Evolutionary conservation across 37 sponge, comb jelly and placozoan species (phyloP).

Genomic region (Axinella damicornis): DNA sequence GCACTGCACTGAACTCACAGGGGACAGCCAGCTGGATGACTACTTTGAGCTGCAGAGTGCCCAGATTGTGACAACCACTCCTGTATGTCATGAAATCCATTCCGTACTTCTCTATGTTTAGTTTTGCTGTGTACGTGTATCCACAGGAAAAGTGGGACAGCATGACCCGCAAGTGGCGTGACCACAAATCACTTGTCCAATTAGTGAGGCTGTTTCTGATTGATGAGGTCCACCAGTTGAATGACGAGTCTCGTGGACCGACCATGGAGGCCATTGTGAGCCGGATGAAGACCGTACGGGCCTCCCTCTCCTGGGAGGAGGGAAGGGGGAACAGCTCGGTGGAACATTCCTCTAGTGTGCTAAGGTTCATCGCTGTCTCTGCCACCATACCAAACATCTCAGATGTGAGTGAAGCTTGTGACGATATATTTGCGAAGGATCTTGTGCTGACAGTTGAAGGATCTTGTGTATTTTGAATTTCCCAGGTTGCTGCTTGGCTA

Average conservation of each 20-base stretch:
- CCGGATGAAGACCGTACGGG: slow-evolving; percentile 96
- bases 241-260: slow-evolving; percentile 90
- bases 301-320: slow-evolving; percentile 50
- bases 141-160: slow-evolving; percentile 99
- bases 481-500: slow-evolving; percentile 88
- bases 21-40: slow-evolving; percentile 96
- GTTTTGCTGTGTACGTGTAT: too few relatives aligned
- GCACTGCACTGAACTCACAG: slow-evolving; percentile 92
- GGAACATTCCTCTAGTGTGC: neutral
- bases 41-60: slow-evolving; percentile 89
- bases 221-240: slow-evolving; percentile 99
- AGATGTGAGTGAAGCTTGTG: slow-evolving; percentile 68
- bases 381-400: slow-evolving; percentile 96
- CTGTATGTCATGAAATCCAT: slow-evolving; percentile 80
- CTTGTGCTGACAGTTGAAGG: neutral
- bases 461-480: neutral
- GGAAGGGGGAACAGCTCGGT: slow-evolving; percentile 8
- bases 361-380: slow-evolving; percentile 96
- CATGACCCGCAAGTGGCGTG: slow-evolving; percentile 97
- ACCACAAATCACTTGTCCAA: slow-evolving; percentile 90
- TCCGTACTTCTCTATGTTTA: too few relatives aligned
- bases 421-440: neutral
- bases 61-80: slow-evolving; percentile 97
- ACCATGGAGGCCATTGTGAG: slow-evolving; percentile 99
- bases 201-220: slow-evolving; percentile 91